Evolutionary conservation across 2,113 vertebrate genomes (phyloP).

Genomic region (Taxidea taxus): DNA sequence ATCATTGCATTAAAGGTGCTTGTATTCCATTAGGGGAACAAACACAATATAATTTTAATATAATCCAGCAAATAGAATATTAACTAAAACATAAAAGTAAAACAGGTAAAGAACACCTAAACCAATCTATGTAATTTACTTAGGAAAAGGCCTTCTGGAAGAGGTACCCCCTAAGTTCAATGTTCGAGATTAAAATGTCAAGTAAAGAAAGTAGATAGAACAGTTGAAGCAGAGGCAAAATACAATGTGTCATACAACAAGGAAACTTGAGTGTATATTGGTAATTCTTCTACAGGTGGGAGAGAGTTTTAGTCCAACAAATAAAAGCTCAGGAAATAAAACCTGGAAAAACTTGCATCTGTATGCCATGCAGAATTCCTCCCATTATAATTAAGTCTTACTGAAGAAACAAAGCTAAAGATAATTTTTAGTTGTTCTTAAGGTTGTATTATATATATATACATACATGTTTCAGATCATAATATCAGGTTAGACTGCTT

Average conservation of each 20-base stretch:
- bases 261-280: neutral
- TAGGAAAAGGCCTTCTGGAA: neutral
- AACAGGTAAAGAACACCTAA: neutral
- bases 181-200: neutral
- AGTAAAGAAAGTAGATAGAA: neutral
- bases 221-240: neutral
- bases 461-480: neutral
- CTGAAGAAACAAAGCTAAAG: neutral
- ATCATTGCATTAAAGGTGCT: neutral
- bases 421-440: neutral
- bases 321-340: neutral
- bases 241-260: neutral
- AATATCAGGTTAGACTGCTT: neutral
- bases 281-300: neutral
- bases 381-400: neutral
- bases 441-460: neutral
- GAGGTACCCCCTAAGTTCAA: neutral
- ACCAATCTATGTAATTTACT: neutral
- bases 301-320: neutral
- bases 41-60: neutral
- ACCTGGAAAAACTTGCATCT: neutral
- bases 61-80: neutral
- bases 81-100: neutral
- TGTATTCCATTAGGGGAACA: neutral
- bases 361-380: neutral